Base-by-base conservation (phyloP, 2,888 invertebrate species). In the Acleris emargana region DNA sequence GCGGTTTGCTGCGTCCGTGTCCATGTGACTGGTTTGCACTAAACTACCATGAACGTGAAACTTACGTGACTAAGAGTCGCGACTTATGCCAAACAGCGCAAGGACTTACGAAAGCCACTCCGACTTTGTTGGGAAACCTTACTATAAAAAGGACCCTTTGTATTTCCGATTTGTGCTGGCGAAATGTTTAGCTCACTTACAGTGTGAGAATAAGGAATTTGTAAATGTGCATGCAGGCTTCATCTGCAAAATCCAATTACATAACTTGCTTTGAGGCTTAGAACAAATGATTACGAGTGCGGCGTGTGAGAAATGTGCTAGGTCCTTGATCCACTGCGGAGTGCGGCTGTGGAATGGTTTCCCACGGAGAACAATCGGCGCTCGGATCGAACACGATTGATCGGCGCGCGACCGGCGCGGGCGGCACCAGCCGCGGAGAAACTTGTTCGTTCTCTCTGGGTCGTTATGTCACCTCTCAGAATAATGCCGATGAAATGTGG, bases 311-410 rank as follows among this genome's bases (percentile, higher is more conserved):
- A 87, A 87, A 76, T 74, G 55, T 72, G 62, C 58, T 51, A 50
- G 74, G 80, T 78, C 87, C 88, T 86, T 88, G 87, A 83, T 87
- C 84, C 70, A 83, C 80, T 83, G 73, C 64, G 68, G 51, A 83
- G 79, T 83, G 73, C 64, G 68, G 51, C 72, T 68, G 72, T 68
- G 67, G 66, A 67, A 69, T 73, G 66, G 59, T 74, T 76, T 87
- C 86, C 78, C 86, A 87, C 87, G 82, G 76, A 78, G 74, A 76
- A 86, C 84, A 87, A 88, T 86, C 78, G 73, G 75, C 67, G 71
- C 74, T 74, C 71, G 73, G 69, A 70, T 69, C 69, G 76, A 76
- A 76, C 74, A 74, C 71, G 71, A 73, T 68, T 67, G 69, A 69
- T 67, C 71, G 62, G 49, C 57, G 62, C 69, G 62, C 42, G 49